Evolutionary conservation across 92 coral and sea anemone genomes (phyloP).

Genomic region (Epizoanthus scotinus): DNA sequence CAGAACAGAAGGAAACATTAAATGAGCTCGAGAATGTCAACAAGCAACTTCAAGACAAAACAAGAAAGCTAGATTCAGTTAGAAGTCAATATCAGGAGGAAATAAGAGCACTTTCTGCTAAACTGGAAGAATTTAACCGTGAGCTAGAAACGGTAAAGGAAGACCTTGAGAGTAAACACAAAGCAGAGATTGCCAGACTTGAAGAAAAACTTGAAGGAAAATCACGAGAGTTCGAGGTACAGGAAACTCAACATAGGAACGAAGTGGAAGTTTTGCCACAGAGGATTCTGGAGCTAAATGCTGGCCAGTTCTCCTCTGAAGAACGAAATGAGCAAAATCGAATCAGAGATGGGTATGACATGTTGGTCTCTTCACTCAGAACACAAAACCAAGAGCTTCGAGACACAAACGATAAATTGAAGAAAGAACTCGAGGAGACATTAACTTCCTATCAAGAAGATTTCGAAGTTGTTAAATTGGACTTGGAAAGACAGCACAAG

Average conservation of each 20-base stretch:
- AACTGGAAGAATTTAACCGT: slow-evolving; percentile 59
- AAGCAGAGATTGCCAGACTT: slow-evolving; percentile 49
- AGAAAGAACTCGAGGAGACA: slow-evolving; percentile 54
- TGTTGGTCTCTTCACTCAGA: slow-evolving; percentile 62
- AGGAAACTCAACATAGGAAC: slow-evolving; percentile 45
- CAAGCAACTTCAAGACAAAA: slow-evolving; percentile 56
- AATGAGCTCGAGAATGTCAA: slow-evolving; percentile 63
- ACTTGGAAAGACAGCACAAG: slow-evolving; percentile 64
- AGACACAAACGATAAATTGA: slow-evolving; percentile 59
- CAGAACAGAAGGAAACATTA: slow-evolving; percentile 52
- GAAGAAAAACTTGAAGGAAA: slow-evolving; percentile 48
- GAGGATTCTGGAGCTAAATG: slow-evolving; percentile 50
- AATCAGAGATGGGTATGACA: slow-evolving; percentile 49
- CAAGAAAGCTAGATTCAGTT: slow-evolving; percentile 52
- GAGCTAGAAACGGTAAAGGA: slow-evolving; percentile 48
- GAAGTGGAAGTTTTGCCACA: slow-evolving; percentile 49
- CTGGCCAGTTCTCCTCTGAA: slow-evolving; percentile 28
- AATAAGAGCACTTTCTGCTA: slow-evolving; percentile 47
- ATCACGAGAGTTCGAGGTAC: slow-evolving; percentile 57
- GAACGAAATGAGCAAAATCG: slow-evolving; percentile 38
- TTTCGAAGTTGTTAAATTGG: slow-evolving; percentile 55
- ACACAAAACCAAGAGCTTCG: slow-evolving; percentile 63
- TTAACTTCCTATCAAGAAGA: slow-evolving; percentile 57
- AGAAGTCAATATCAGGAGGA: slow-evolving; percentile 52
- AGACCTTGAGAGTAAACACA: slow-evolving; percentile 42